Percentiles rank a stretch among this genome's conserved stretches.
Conservation (phyloP, 2,797 vertebrate species). For the Enteromius anoplus region DNA sequence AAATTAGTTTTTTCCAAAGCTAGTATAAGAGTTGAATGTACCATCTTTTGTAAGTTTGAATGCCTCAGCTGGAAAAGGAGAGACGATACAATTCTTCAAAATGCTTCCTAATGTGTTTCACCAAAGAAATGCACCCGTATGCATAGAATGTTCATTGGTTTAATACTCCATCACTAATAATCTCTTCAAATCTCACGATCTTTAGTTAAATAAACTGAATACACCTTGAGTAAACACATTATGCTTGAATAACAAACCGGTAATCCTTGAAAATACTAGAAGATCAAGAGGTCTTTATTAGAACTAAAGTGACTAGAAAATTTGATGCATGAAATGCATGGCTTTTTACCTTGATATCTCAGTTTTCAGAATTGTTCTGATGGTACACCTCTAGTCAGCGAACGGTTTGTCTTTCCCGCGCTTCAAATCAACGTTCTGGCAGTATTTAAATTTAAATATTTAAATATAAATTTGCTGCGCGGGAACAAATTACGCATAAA, state of each 20-base stretch:
- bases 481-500: no score
- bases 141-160: no score
- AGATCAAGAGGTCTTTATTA: not conserved
- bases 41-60: not conserved
- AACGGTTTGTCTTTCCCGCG: not conserved
- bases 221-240: slow-evolving; percentile 17
- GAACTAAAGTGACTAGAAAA: not conserved
- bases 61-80: not conserved
- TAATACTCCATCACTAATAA: not conserved
- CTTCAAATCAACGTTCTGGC: not conserved
- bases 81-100: not conserved
- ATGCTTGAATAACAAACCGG: not conserved
- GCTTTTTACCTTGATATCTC: not conserved
- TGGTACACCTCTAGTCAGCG: not conserved
- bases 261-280: not conserved
- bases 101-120: not conserved
- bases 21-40: not conserved
- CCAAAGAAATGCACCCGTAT: not conserved
- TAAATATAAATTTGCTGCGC: no score
- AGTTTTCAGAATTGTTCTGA: not conserved
- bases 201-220: slow-evolving; percentile 24
- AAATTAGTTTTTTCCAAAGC: not conserved
- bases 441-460: not conserved
- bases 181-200: not conserved
- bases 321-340: not conserved